Evolutionary conservation across 2,113 vertebrate species (phyloP), one percentile per base, ranked within the genome.

Genomic region (Protobothrops flavoviridis): DNA sequence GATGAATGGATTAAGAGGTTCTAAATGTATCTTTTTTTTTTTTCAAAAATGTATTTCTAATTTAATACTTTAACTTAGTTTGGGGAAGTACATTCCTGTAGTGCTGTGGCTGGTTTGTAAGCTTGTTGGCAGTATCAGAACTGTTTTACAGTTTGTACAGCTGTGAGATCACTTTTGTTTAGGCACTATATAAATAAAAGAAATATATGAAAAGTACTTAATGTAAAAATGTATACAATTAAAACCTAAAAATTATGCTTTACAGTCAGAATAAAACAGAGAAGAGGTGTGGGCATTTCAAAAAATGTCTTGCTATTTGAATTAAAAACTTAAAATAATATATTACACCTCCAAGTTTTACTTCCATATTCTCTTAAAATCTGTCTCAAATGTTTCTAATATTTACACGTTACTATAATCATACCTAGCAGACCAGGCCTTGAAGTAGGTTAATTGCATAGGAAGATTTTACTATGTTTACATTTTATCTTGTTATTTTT

Each of bases 381-480:
- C 97, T 97, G 87, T 91, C 94, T 94, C 93, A 94, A 93, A 95
- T 87, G 95, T 94, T 95, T 89, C 94, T 95, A 91, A 88, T 94
- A 94, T 94, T 96, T 95, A 97, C 94, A 97, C 15, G 94, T 91
- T 93, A 96, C 95, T 96, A 91, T 95, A 91, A 94, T 96, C 94
- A 95, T 85, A 96, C 97, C 98, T 97, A 96, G 95, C 97, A 97
- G 95, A 97, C 95, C 97, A 96, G 92, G 93, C 95, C 96, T 98
- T 96, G 97, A 95, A 95, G 94, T 96, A 96, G 96, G 94, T 96
- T 96, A 94, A 97, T 96, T 98, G 98, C 98, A 98, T 97, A 98
- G 97, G 96, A 98, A 98, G 95, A 94, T 97, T 96, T 98, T 96
- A 97, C 97, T 98, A 95, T 56, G 95, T 97, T 97, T 98, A 97